Base-by-base conservation (phyloP, 2,888 invertebrate genomes). In the Leptopilina myrica region DNA sequence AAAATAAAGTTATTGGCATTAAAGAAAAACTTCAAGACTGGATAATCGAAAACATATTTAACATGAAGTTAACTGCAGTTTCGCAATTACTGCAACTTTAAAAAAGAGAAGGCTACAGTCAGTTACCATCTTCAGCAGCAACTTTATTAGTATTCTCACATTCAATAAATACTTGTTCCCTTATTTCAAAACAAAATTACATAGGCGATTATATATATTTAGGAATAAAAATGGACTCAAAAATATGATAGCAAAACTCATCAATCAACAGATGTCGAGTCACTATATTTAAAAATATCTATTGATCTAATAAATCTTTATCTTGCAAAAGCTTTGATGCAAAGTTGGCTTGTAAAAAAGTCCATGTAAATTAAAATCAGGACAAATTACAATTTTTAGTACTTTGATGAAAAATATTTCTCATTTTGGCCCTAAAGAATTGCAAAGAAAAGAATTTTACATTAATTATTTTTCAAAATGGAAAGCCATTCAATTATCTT, bases 361-460 rank as follows among this genome's bases (percentile, higher is more conserved):
- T 49, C 49, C 5, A 6, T 49, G 11, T 49, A 49, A 49, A 49
- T 49, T 49, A 11, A 49, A 49, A 49, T 2, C 49, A 49, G 11
- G 11, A 9, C 1, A 49, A 49, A 11, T 49, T 11, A 8, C 4
- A 11, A 49, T 11, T 11, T 11, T 49, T 49, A 49, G 11, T 1
- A 49, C 49, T 49, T 7, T 49, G 11, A 49, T 49, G 49, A 49
- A 8, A 49, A 1, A 8, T 49, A 7, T 49, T 49, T 49, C 8
- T 49, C 49, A 49, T 9, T 49, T 49, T 49, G 49, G 7, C 11
- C 49, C 49, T 1, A 49, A 9, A 11, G 85, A 86, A 75, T 86
- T 86, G 75, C 84, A 85, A 80, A 77, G 85, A 12, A 84, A 80
- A 26, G 77, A 80, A n/a, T 83, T 83, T 64, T 80, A 83, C 64